Evolutionary conservation across 2,797 vertebrate species (phyloP).

Genomic region (Coregonus sp.): DNA sequence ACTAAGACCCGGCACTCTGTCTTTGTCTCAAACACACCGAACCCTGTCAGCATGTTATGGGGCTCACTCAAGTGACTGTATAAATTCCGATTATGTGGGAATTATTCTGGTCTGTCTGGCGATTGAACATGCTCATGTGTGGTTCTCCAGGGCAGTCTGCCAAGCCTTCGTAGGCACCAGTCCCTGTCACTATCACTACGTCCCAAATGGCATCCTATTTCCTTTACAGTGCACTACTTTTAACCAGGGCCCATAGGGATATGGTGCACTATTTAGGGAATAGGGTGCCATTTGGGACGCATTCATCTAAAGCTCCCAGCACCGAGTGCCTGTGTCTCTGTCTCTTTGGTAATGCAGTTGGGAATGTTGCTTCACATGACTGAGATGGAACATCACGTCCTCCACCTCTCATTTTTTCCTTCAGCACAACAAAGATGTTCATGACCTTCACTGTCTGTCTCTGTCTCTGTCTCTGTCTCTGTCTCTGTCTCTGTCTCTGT

Average conservation of each 20-base stretch:
- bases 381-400: constrained; percentile 60
- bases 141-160: constrained; percentile 85
- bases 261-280: no score
- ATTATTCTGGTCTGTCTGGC: constrained; percentile 89
- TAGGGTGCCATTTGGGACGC: no score
- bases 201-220: no score
- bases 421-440: constrained; percentile 31
- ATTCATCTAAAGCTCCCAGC: no score
- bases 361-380: constrained; percentile 72
- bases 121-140: constrained; percentile 89
- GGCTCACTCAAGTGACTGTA: constrained; percentile 67
- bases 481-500: no score
- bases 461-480: no score
- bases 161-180: constrained; percentile 85
- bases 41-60: constrained; percentile 66
- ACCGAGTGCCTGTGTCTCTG: no score
- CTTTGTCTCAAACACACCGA: constrained; percentile 57
- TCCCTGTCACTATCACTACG: constrained; percentile 59
- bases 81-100: constrained; percentile 81
- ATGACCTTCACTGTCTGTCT: constrained; percentile 12
- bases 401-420: constrained; percentile 46
- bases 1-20: constrained; percentile 52
- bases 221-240: no score
- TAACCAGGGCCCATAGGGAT: no score
- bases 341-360: constrained; percentile 65